These are phyloP conservation scores for Pilophorus perplexus DNA, from an alignment of 2,888 invertebrate genomes.

Conservation along the genomic window DNA sequence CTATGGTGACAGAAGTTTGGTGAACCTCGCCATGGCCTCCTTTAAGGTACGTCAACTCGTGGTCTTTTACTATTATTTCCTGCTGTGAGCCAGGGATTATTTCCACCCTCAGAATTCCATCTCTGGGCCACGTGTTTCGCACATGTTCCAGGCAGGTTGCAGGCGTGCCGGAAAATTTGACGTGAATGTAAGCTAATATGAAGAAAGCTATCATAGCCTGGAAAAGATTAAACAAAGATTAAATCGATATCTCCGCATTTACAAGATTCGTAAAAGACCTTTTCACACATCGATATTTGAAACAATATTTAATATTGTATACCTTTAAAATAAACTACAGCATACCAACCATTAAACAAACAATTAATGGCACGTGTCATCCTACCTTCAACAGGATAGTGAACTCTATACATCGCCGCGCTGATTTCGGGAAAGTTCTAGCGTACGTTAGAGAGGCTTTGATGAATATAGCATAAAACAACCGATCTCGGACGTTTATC, in stretches of 20 bases:
- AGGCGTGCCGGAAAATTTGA: slow-evolving; percentile 87
- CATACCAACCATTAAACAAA: no score
- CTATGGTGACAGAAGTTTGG: not conserved
- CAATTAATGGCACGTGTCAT: no score
- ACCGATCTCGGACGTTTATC: slow-evolving; percentile 81
- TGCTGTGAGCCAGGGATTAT: slow-evolving; percentile 60
- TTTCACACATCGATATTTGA: no score
- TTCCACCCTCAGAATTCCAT: slow-evolving; percentile 91
- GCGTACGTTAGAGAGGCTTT: slow-evolving; percentile 90
- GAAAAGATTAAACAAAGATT: no score
- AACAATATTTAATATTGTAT: no score
- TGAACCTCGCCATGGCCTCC: not conserved
- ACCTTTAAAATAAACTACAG: no score
- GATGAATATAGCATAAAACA: slow-evolving; percentile 93
- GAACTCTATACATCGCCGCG: slow-evolving; percentile 80
- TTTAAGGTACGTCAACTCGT: slow-evolving; percentile 15
- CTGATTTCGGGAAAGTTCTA: slow-evolving; percentile 78
- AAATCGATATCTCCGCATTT: no score
- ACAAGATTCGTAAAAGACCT: no score
- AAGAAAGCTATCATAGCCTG: slow-evolving; percentile 82
- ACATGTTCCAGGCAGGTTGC: slow-evolving; percentile 89
- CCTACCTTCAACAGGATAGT: slow-evolving; percentile 72
- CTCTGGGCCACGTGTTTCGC: slow-evolving; percentile 86
- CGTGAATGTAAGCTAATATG: slow-evolving; percentile 90
- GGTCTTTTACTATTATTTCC: slow-evolving; percentile 22